Base-by-base conservation (phyloP, 2,888 invertebrate species). In the Orchesella flavescens region DNA sequence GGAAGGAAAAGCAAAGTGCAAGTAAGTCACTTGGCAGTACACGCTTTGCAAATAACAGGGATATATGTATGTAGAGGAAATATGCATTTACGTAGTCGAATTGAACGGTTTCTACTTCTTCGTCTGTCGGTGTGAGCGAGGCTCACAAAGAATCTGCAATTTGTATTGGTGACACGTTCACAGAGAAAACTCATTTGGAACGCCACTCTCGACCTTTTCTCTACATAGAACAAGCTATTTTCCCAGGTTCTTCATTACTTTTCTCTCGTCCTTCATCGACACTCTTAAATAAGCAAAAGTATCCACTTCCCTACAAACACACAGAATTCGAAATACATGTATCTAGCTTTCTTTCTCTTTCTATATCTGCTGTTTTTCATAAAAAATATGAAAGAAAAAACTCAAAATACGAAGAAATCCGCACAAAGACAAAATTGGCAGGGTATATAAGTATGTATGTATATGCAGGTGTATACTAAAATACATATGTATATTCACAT, bases 111-210 rank as follows among this genome's bases (percentile, higher is more conserved):
- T 34, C 34, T 34, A 34, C 34, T 34, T 34, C 34, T 34, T 34
- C 3, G 34, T 34, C 34, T 34, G 34, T 34, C 15, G 53, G 53
- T n/a, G 53, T 53, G 15, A 43, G 46, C n/a, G 66, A 21, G 10
- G n/a, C 66, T 63, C 63, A 78, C 24, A 65, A 65, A 73, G 69
- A 80, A 73, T 80, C 73, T 65, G 66, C 73, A 80, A 80, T 80
- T 80, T 80, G 79, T 80, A 80, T 72, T 80, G 72, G 79, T 73
- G 79, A 80, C 79, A 80, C 79, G 79, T 80, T 80, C 79, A 55
- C 57, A 44, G 72, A 78, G 78, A 80, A 80, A 73, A 80, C 79
- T 80, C 79, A 80, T 80, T 80, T 80, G 59, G 79, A 80, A 61
- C 63, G 34, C 79, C 69, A 43, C 72, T 55, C 72, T 57, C 72